Base-by-base conservation (phyloP, 2,888 invertebrate genomes). In the Drosophila percnosoma region DNA sequence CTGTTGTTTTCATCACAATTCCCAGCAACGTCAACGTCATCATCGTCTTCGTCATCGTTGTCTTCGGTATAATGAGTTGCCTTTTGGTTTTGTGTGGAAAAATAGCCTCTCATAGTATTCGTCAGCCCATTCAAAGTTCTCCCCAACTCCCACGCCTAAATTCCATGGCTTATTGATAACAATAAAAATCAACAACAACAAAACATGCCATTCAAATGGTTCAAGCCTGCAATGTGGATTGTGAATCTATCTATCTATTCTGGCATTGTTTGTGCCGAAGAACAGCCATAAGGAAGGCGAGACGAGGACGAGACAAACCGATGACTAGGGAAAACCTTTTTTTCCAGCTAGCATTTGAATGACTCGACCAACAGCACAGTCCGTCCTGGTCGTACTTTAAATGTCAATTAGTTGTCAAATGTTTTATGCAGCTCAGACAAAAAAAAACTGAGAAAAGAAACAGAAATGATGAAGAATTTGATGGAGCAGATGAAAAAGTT, bases 361-460 rank as follows among this genome's bases (percentile, higher is more conserved):
- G 38, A 49, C 40, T 55, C 38, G 27, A 15, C 36, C 64, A 64
- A 38, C 42, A 53, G 38, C 29, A 36, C 34, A 49, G 48, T 62
- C 40, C 42, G 55, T 29, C 38, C 65, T 57, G 54, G 64, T 53
- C 72, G 52, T 83, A 82, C 73, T 85, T 89, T 85, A 85, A 89
- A 87, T 85, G 88, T 87, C 88, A 85, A 85, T 85, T 89, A 85
- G 80, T 82, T 85, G 85, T 87, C 89, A 89, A 87, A 87, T 83
- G 74, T 70, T 83, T 83, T 64, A 78, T 80, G 72, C 78, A 80
- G 58, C 52, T 66, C 58, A 48, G 58, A 51, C 52, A 34, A 36
- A 34, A 38, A 49, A 38, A 24, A 36, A 33, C 11, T 7, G 24
- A 45, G 54, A 49, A 68, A 51, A 38, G 64, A 51, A 34, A 48